Base-by-base conservation (phyloP, 2,113 vertebrate genomes). In the Brachypteracias leptosomus region DNA sequence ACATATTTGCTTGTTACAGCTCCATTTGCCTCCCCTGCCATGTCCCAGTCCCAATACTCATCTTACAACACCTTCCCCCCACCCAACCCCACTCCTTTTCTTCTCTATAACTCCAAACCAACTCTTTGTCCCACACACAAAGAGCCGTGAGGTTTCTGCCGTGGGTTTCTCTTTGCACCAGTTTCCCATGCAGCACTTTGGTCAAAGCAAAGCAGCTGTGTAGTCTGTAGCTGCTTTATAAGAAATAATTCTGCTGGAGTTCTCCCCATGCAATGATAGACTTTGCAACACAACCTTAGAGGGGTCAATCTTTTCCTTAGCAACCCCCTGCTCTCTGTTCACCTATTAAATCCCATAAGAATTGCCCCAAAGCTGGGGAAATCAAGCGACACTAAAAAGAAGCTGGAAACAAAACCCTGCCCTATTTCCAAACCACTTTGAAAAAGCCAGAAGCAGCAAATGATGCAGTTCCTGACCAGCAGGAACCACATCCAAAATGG, bases 81-180 rank as follows among this genome's bases (percentile, higher is more conserved):
- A 25, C 10, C 25, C 61, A 63, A 29, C 36, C 38, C 61, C 29
- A 38, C 66, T 75, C 33, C 28, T 54, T 52, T 73, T 66, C 74
- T 85, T 59, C 58, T 42, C 31, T 81, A 75, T 70, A 95, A 96
- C 70, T 93, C 57, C 93, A 94, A 94, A 95, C 86, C 78, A 65
- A 5, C 31, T 47, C 76, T 91, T 91, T 95, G 89, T 90, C 78
- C 42, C 1, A 0, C 71, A 57, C 75, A 95, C 44, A 93, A 93
- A 88, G 59, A 65, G 57, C 78, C 10, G 5, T 1, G 14, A 68
- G 21, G 24, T 57, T 88, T 65, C 65, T 9, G 8, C 72, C 33
- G 33, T 1, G 6, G 47, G 47, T 84, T 93, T 72, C 54, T 46
- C 57, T 28, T 44, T 7, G 16, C 13, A 6, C 17, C 0, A 0